Percentiles rank a stretch among this genome's conserved stretches.
Evolutionary conservation across 1,140 invertebrate species (phyloP).

Genomic region (Pogonomyrmex barbatus): DNA sequence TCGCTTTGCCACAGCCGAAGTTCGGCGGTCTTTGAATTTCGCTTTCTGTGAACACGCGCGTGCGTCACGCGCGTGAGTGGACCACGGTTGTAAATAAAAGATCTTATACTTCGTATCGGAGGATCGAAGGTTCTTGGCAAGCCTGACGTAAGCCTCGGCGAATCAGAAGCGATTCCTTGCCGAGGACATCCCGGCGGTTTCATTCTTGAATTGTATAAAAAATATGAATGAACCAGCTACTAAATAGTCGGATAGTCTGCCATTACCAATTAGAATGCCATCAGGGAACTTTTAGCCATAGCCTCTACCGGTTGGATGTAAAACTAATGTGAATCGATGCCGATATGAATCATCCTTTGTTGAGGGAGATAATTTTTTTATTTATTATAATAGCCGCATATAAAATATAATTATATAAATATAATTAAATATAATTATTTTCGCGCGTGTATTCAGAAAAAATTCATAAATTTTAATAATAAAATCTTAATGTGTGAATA

Average conservation of each 20-base stretch:
- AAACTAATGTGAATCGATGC: slow-evolving; percentile 35
- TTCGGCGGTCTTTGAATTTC: not conserved
- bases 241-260: slow-evolving; percentile 32
- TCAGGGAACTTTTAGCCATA: slow-evolving; percentile 24
- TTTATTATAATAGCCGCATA: not conserved
- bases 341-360: slow-evolving; percentile 1
- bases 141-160: slow-evolving; percentile 4
- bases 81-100: slow-evolving; percentile 45
- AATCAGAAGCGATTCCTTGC: slow-evolving; percentile 21
- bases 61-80: not conserved
- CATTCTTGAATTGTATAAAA: not conserved
- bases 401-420: too few relatives aligned
- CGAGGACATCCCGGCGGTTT: not conserved
- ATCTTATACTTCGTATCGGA: slow-evolving; percentile 38
- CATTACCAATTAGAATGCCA: slow-evolving; percentile 35
- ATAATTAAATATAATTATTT: not conserved
- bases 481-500: too few relatives aligned
- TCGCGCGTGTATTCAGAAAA: not conserved
- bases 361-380: not conserved
- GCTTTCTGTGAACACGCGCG: not conserved
- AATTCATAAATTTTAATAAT: not conserved
- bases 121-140: not conserved
- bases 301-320: not conserved
- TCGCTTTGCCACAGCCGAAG: not conserved
- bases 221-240: slow-evolving; percentile 38